Evolutionary conservation across 2,113 vertebrate species (phyloP).

Genomic region (Castor canadensis): DNA sequence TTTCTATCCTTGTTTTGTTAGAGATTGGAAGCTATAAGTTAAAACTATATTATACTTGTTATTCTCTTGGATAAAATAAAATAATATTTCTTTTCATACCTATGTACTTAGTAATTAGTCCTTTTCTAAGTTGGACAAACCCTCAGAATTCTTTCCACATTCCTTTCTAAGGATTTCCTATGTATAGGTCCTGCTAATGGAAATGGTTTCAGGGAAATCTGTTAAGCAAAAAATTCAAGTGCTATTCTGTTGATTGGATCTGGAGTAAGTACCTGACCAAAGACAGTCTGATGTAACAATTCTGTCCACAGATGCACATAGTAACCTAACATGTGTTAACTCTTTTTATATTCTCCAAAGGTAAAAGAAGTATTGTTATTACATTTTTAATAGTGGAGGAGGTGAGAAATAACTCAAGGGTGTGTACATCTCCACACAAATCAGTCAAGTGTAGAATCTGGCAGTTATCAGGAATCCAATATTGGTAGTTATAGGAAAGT

Average conservation of each 20-base stretch:
- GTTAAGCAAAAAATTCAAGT: neutral
- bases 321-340: too few relatives aligned
- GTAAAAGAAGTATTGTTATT: neutral
- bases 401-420: neutral
- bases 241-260: neutral
- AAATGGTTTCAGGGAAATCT: neutral
- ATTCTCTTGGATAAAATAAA: neutral
- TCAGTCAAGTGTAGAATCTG: neutral
- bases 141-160: neutral
- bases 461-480: neutral
- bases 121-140: neutral
- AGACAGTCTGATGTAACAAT: neutral
- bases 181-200: neutral
- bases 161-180: neutral
- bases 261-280: neutral
- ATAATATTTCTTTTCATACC: neutral
- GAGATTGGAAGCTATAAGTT: neutral
- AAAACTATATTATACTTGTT: neutral
- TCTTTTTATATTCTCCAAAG: neutral
- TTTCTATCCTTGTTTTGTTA: slow-evolving; percentile 28
- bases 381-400: neutral
- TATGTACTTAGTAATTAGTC: neutral
- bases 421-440: neutral
- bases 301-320: neutral
- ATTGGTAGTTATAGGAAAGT: neutral